These are phyloP conservation scores for Metacarcinus magister DNA, from an alignment of 2,888 invertebrate genomes.

Conservation along the genomic window DNA sequence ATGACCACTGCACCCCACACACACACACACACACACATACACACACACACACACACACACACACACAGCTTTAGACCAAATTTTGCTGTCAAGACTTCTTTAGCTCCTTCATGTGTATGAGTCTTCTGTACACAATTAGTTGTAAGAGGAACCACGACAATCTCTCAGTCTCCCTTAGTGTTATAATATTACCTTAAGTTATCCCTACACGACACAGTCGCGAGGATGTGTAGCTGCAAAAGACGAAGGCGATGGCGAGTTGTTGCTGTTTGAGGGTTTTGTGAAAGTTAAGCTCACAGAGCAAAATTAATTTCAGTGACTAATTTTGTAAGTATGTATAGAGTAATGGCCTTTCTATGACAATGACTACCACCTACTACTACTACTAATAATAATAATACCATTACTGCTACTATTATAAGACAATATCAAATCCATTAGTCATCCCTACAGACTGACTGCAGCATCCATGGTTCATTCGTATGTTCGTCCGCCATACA, in stretches of 20 bases:
- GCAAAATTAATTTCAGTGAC: not conserved
- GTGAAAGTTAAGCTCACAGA: not conserved
- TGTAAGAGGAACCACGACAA: conserved; percentile 26
- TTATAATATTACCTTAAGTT: not conserved
- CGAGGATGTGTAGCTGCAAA: not conserved
- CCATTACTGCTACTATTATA: conserved; percentile 39
- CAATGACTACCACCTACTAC: not conserved
- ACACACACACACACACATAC: conserved; percentile 53
- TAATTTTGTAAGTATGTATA: not conserved
- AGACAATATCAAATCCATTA: not conserved
- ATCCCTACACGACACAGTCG: not conserved
- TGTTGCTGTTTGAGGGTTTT: not conserved
- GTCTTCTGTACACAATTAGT: not conserved
- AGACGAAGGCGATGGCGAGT: not conserved
- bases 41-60: conserved; percentile 57
- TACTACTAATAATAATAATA: not conserved
- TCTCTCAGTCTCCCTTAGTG: not conserved
- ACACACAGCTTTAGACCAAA: not conserved
- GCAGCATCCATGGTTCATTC: not conserved
- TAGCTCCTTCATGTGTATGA: not conserved
- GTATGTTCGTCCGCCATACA: not conserved
- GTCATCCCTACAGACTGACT: not conserved
- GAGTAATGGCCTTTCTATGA: not conserved
- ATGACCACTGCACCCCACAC: not conserved
- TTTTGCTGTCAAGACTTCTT: not conserved